Evolutionary conservation across 2,797 vertebrate genomes (phyloP).

Genomic region (Siniperca obscura): DNA sequence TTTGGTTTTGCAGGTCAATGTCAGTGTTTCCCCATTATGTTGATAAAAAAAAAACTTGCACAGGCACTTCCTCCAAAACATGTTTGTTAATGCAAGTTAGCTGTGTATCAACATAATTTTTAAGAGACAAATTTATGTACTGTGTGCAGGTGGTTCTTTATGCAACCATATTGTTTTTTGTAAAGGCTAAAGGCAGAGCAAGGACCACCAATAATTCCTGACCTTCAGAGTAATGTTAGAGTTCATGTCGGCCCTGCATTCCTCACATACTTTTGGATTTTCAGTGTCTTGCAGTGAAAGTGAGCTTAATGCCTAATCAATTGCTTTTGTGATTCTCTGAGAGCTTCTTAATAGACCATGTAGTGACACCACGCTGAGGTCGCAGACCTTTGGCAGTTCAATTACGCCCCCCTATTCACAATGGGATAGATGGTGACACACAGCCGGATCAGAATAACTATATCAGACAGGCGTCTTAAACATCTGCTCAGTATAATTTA

Average conservation of each 20-base stretch:
- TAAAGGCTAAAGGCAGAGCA: not conserved
- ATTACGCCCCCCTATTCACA: constrained; percentile 88
- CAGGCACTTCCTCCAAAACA: not conserved
- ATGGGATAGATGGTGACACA: constrained; percentile 85
- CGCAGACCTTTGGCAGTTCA: constrained; percentile 92
- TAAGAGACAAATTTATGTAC: not conserved
- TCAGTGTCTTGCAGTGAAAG: constrained; percentile 59
- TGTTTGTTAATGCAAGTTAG: not conserved
- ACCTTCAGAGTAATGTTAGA: constrained; percentile 19
- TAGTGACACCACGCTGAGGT: constrained; percentile 87
- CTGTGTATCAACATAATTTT: not conserved
- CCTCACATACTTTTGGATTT: constrained; percentile 55
- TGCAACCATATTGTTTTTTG: constrained; percentile 6
- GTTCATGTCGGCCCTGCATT: constrained; percentile 54
- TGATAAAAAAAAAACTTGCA: not conserved
- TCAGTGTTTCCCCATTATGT: not conserved
- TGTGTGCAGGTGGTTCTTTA: constrained; percentile 20
- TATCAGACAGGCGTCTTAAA: constrained; percentile 38
- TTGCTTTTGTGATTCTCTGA: constrained; percentile 86
- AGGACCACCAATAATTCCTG: constrained; percentile 13
- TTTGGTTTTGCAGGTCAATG: not conserved
- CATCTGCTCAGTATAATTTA: constrained; percentile 43
- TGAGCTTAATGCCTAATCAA: constrained; percentile 76
- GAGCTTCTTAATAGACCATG: constrained; percentile 88
- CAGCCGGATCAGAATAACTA: constrained; percentile 79